Evolutionary conservation across 1,140 invertebrate species (phyloP).

Genomic region (Nautilus pompilius): DNA sequence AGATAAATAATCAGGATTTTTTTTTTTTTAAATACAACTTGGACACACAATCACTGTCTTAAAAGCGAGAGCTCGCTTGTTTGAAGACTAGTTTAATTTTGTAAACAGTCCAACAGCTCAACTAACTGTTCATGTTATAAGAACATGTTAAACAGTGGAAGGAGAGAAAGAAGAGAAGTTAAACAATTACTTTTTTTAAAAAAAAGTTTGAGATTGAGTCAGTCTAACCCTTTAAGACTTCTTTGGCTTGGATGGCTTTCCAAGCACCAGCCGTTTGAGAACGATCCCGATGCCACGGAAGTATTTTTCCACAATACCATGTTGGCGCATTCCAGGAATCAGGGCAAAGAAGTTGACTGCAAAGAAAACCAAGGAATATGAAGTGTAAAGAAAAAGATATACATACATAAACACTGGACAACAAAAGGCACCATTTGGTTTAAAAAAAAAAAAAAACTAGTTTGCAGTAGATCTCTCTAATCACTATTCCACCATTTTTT

Average conservation of each 20-base stretch:
- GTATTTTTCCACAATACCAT: slow-evolving; percentile 53
- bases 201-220: too few relatives aligned
- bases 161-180: not conserved
- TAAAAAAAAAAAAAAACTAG: not conserved
- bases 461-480: not conserved
- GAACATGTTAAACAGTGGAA: not conserved
- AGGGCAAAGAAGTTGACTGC: slow-evolving; percentile 52
- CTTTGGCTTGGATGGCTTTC: slow-evolving; percentile 23
- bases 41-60: too few relatives aligned
- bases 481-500: not conserved
- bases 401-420: too few relatives aligned
- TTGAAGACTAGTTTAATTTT: too few relatives aligned
- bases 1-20: too few relatives aligned
- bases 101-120: too few relatives aligned
- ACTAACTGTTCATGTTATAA: too few relatives aligned
- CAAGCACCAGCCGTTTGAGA: slow-evolving; percentile 20
- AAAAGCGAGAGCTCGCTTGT: too few relatives aligned
- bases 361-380: slow-evolving; percentile 18
- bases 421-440: too few relatives aligned
- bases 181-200: too few relatives aligned
- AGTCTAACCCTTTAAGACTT: not conserved
- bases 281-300: slow-evolving; percentile 20
- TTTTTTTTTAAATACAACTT: too few relatives aligned
- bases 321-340: slow-evolving; percentile 55
- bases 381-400: not conserved